Evolutionary conservation across 2,113 vertebrate species (phyloP), one percentile per base, ranked within the genome.

Genomic region (Scortum barcoo): DNA sequence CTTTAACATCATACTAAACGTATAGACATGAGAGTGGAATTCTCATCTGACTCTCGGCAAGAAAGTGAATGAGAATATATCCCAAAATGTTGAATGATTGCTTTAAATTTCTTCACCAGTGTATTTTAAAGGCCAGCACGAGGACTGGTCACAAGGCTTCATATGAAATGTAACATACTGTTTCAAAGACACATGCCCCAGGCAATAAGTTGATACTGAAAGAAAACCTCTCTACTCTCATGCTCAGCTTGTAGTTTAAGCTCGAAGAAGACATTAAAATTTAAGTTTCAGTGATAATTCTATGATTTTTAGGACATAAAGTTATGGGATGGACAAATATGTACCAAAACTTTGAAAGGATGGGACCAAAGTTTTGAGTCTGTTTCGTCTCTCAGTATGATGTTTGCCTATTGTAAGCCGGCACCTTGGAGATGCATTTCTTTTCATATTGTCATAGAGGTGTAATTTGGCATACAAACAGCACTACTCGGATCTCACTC

Each of bases 381-480:
- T 33, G 9, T 26, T 70, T 57, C n/a, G 71, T 50, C 57, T 19
- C 4, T 80, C 26, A 0, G 13, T 69, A 42, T 0, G 36, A 16
- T 73, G 30, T 50, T 50, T 28, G 28, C 30, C 10, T 22, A 28
- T 58, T 71, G 53, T 1, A 3, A 56, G 28, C 44, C 33, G 69
- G 0, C 0, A 50, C 13, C 14, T 69, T 30, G 1, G 10, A 19
- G 42, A 22, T 26, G 28, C 22, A 46, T 75, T 57, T 50, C 24
- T 54, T 16, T 28, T 36, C 24, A 38, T 46, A 13, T 50, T 4
- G 0, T 79, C 20, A 28, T 16, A 78, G 60, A 28, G 36, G 68
- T 72, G 48, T 84, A 5, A 63, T 61, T 56, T 13, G 69, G 30
- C 48, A 72, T 36, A 42, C 5, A 76, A 60, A 66, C 61, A 68